phyloP scores from a whole-genome alignment of 2,113 vertebrate genomes.

The Megalops atlanticus region DNA sequence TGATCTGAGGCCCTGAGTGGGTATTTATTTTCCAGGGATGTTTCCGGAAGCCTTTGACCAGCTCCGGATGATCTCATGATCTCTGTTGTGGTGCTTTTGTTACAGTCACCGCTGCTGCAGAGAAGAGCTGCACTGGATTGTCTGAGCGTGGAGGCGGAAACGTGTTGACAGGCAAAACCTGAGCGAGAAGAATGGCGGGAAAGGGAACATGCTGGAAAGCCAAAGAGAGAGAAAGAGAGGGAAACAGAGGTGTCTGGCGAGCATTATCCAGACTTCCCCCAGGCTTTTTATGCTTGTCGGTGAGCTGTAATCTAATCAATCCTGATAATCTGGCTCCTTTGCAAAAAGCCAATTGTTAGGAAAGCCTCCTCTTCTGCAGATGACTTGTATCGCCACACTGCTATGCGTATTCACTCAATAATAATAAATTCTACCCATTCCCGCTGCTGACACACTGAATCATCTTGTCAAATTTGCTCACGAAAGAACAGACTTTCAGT shows the following conservation, averaged over 20 bases:
- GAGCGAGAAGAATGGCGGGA: neutral
- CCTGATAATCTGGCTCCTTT: constrained; percentile 36
- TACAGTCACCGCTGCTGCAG: neutral
- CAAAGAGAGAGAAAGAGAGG: neutral
- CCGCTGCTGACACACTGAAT: no score
- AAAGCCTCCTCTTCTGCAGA: neutral
- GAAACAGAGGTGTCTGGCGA: constrained; percentile 26
- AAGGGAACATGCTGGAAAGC: neutral
- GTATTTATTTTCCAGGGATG: neutral
- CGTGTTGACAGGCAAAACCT: neutral
- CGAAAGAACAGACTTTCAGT: no score
- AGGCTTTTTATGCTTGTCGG: constrained; percentile 42
- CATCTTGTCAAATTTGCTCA: no score
- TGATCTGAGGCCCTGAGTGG: neutral
- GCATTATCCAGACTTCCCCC: constrained; percentile 42
- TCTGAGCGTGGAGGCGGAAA: neutral
- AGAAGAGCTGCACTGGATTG: neutral
- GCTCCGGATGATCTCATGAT: neutral
- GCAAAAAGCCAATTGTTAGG: constrained; percentile 3
- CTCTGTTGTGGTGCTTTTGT: neutral
- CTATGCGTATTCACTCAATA: neutral
- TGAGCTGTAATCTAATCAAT: constrained; percentile 47
- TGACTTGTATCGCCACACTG: neutral
- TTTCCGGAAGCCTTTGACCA: neutral
- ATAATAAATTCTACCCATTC: neutral